A percentile compares a stretch with the other conserved stretches of the same genome.
Conservation (phyloP, 2,113 vertebrate genomes). For the Neotoma lepida region DNA sequence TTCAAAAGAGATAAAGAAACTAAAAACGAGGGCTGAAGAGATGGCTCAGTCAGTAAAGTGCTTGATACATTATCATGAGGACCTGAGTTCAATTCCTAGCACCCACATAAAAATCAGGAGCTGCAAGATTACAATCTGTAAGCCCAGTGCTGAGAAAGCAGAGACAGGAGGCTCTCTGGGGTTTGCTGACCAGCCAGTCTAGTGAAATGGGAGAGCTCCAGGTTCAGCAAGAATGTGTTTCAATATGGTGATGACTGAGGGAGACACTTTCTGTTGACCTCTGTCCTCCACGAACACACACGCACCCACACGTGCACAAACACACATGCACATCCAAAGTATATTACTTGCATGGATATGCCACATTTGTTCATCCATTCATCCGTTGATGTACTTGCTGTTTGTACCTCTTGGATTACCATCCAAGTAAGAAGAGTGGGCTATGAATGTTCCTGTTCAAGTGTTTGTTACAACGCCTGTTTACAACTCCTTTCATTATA, state of each 20-base stretch:
- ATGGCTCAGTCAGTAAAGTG: not conserved
- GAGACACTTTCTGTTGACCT: not conserved
- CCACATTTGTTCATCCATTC: not conserved
- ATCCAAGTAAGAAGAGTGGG: not conserved
- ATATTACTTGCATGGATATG: not conserved
- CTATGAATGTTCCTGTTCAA: not conserved
- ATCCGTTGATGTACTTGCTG: not conserved
- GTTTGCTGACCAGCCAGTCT: too few relatives aligned
- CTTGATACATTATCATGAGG: not conserved
- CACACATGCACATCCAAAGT: too few relatives aligned
- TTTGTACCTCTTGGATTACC: constrained; percentile 13
- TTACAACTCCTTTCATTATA: not conserved
- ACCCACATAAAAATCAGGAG: not conserved
- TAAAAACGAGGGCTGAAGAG: too few relatives aligned
- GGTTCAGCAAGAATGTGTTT: not conserved
- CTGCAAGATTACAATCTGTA: not conserved
- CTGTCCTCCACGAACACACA: not conserved
- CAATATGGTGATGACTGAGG: not conserved
- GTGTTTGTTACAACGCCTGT: constrained; percentile 2
- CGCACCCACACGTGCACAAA: too few relatives aligned
- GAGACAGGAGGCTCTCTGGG: not conserved
- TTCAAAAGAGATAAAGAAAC: not conserved
- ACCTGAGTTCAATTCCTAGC: not conserved
- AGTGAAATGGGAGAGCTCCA: not conserved
- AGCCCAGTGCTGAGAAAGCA: not conserved